Evolutionary conservation across 2,113 vertebrate species (phyloP).

Genomic region (Dinomys branickii): DNA sequence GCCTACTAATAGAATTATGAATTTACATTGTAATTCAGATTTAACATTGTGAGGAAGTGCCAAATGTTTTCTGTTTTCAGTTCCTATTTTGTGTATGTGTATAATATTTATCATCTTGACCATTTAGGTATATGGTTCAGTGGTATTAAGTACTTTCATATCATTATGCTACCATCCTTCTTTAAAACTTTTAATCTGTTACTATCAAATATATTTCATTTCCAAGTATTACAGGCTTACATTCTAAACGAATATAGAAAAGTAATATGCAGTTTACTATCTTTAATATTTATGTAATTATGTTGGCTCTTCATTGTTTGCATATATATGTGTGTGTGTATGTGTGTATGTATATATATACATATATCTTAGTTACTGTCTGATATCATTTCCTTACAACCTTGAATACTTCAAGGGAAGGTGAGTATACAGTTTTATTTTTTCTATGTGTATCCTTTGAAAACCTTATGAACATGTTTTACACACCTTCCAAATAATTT

Average conservation of each 20-base stretch:
- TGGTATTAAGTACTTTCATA: background rate
- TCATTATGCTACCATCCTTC: background rate
- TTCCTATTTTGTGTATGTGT: background rate
- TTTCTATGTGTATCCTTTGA: background rate
- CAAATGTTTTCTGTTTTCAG: background rate
- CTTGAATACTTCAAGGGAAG: background rate
- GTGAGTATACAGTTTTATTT: background rate
- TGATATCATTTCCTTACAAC: background rate
- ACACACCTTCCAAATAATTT: background rate
- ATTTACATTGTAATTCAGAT: background rate
- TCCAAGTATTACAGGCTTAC: background rate
- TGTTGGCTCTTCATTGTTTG: background rate
- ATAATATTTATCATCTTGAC: background rate
- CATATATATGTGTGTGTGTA: no score
- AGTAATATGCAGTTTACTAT: background rate
- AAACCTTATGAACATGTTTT: background rate
- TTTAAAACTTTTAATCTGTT: background rate
- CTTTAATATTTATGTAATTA: background rate
- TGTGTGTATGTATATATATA: no score
- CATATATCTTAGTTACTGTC: background rate
- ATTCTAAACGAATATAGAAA: background rate
- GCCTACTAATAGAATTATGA: background rate
- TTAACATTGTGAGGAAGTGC: background rate
- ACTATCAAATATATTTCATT: background rate
- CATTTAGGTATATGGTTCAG: background rate